These are phyloP conservation scores for Zygothrica quintamaculata DNA, from an alignment of 2,888 invertebrate genomes.

Conservation along the genomic window DNA sequence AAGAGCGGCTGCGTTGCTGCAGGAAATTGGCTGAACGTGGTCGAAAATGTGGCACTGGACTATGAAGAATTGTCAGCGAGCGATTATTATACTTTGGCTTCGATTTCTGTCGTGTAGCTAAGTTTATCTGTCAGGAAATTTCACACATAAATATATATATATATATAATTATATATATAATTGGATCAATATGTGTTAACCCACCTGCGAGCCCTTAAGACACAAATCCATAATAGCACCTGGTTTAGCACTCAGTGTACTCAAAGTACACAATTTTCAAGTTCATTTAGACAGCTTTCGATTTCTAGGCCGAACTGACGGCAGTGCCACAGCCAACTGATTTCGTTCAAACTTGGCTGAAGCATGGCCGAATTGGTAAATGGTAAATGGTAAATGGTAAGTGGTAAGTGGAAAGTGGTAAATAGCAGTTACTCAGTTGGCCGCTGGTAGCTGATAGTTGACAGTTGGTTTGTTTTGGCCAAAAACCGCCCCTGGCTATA, in stretches of 20 bases:
- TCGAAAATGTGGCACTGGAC: constrained; percentile 62
- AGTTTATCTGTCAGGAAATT: constrained; percentile 82
- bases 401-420: constrained; percentile 12
- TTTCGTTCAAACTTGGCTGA: constrained; percentile 29
- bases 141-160: neutral
- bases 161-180: too few relatives aligned
- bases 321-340: constrained; percentile 66
- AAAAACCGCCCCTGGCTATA: constrained; percentile 49
- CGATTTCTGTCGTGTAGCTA: constrained; percentile 83
- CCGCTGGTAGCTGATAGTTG: constrained; percentile 5
- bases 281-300: constrained; percentile 43
- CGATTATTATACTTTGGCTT: constrained; percentile 81
- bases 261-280: constrained; percentile 31
- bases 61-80: constrained; percentile 65
- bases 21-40: constrained; percentile 83
- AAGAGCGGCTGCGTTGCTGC: constrained; percentile 76
- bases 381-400: too few relatives aligned
- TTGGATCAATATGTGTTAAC: too few relatives aligned
- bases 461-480: constrained; percentile 63
- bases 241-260: constrained; percentile 15
- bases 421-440: constrained; percentile 10
- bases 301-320: constrained; percentile 39
- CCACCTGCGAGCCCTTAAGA: constrained; percentile 84
- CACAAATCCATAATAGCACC: constrained; percentile 84
- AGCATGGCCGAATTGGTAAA: constrained; percentile 50